Evolutionary conservation across 2,797 vertebrate species (phyloP), one percentile per base, ranked within the genome.

Genomic region (Megalops cyprinoides): DNA sequence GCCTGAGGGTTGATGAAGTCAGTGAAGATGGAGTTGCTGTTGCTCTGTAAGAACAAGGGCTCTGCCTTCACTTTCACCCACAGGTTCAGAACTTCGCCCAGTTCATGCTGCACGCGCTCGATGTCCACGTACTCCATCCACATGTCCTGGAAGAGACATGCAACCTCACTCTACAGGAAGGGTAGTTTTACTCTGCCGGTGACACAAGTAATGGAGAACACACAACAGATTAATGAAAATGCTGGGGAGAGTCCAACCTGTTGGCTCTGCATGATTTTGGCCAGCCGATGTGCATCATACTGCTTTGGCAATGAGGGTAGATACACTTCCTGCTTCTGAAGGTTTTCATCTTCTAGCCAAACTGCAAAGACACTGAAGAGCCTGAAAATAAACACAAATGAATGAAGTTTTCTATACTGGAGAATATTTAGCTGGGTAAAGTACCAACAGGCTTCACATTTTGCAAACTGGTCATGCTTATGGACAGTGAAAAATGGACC

Each of bases 261-360:
- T 78, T 99, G 96, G 65, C 93, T 95, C 89, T 97, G 97, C 97
- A 99, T 97, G 84, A 99, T 94, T 91, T 97, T 97, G 51, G 97
- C 97, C 84, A 99, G 93, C 85, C 96, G 94, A 83, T 97, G 95
- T 28, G 93, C 87, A 86, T 99, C 97, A 44, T 98, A 99, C 49
- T 97, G 96, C 76, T 96, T 96, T 55, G 97, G 96, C 82, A 99
- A 92, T 83, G 97, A 97, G 78, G 98, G 98, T 83, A 99, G 92
- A 84, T 97, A 99, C 0, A 94, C 94, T 84, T 98, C 96, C 89
- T 97, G 96, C 82, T 96, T 98, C 88, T 98, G 98, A 86, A 99
- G 94, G 78, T 87, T 97, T 85, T 98, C 97, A 86, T 99, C 97
- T 87, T 98, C 98, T 89, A 99, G 69, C 98, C 98, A 99, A 82